phyloP scores from a whole-genome alignment of 2,797 vertebrate genomes.

The Sus cebifrons region DNA sequence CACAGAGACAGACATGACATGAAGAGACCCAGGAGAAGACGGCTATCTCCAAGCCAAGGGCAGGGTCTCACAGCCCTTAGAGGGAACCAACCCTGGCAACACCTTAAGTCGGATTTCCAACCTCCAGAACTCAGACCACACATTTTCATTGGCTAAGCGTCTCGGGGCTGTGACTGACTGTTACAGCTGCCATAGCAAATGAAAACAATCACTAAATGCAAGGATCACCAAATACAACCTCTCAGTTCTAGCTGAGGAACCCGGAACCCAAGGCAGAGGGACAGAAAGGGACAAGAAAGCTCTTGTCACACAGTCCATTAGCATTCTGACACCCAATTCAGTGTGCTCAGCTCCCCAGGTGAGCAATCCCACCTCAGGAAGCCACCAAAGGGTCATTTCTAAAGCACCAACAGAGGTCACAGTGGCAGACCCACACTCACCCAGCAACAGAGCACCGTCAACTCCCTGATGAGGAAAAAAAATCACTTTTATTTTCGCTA shows the following conservation, averaged over 20 bases:
- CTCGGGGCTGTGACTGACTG: neutral
- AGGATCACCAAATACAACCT: neutral
- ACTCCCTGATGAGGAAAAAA: neutral
- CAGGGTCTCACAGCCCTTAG: neutral
- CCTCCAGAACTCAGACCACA: neutral
- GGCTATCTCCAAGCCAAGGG: neutral
- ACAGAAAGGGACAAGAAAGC: too few relatives aligned
- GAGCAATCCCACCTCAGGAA: neutral
- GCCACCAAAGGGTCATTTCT: neutral
- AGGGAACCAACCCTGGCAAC: neutral
- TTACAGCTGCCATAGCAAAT: neutral
- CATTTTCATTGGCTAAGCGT: neutral
- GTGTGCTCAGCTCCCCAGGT: neutral
- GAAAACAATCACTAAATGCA: neutral
- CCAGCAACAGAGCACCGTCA: neutral
- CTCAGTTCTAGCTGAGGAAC: neutral
- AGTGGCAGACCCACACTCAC: neutral
- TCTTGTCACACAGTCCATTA: neutral
- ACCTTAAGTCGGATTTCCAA: neutral
- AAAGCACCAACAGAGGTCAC: neutral
- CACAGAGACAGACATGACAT: neutral
- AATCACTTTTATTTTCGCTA: slow-evolving; percentile 3
- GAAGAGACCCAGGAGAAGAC: neutral
- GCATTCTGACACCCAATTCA: neutral
- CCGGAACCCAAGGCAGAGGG: too few relatives aligned